Percentiles rank a stretch among this genome's conserved stretches.
Conservation (phyloP, 2,797 vertebrate genomes). For the Takifugu rubripes region DNA sequence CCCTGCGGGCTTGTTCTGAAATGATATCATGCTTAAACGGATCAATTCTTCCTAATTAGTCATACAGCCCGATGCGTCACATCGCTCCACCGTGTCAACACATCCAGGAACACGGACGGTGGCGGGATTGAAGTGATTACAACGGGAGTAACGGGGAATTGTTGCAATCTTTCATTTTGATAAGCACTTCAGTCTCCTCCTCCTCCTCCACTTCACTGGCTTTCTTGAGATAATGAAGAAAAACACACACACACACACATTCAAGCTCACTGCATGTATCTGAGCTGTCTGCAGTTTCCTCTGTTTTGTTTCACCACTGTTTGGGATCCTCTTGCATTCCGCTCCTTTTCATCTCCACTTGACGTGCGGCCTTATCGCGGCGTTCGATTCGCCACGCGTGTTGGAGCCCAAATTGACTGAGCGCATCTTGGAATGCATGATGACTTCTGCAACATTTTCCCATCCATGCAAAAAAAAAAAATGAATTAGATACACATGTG, state of each 20-base stretch:
- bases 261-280: conserved; percentile 44
- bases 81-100: conserved; percentile 67
- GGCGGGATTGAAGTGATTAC: conserved; percentile 67
- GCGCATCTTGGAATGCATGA: conserved; percentile 32
- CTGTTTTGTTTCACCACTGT: conserved; percentile 26
- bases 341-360: conserved; percentile 28
- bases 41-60: conserved; percentile 79
- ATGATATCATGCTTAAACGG: conserved; percentile 72
- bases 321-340: not conserved
- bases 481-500: conserved; percentile 64
- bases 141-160: conserved; percentile 54
- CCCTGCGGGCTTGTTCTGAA: conserved; percentile 70
- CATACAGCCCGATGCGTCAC: conserved; percentile 67
- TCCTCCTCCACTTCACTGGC: conserved; percentile 15
- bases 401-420: conserved; percentile 47
- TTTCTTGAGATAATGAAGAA: conserved; percentile 40
- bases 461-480: conserved; percentile 56
- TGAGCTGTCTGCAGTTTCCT: conserved; percentile 38
- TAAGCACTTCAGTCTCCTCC: conserved; percentile 49
- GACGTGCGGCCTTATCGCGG: conserved; percentile 42
- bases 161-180: conserved; percentile 73
- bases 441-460: conserved; percentile 36
- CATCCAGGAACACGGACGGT: conserved; percentile 60
- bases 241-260: conserved; percentile 2
- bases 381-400: conserved; percentile 52